Conservation (phyloP, 2,888 invertebrate species). For the Cryptocephalus moraei region DNA sequence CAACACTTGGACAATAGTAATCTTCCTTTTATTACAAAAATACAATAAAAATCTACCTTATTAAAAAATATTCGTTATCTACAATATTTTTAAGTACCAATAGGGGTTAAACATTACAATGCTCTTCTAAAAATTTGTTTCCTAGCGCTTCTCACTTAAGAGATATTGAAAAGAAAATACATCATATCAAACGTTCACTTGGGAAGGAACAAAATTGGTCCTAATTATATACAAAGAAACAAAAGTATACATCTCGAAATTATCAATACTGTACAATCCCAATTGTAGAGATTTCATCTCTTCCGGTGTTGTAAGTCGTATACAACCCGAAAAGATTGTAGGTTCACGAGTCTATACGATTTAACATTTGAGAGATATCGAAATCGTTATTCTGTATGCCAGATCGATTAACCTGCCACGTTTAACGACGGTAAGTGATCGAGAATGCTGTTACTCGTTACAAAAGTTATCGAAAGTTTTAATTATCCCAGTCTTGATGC, state of each 20-base stretch:
- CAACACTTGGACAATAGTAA: background rate
- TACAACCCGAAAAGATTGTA: too few species aligned
- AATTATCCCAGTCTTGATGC: too few species aligned
- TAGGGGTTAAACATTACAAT: constrained; percentile 13
- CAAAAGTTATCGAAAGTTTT: too few species aligned
- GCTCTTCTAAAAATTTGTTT: constrained; percentile 5
- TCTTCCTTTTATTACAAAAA: background rate
- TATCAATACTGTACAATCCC: background rate
- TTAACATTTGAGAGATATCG: too few species aligned
- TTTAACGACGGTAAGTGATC: too few species aligned
- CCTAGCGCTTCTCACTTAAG: background rate
- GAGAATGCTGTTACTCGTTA: too few species aligned
- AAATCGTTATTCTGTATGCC: too few species aligned
- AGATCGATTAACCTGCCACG: too few species aligned
- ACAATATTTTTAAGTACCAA: constrained; percentile 17
- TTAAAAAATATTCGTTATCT: background rate
- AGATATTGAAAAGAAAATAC: constrained; percentile 8
- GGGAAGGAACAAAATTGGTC: constrained; percentile 13
- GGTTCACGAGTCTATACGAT: too few species aligned
- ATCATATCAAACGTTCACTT: constrained; percentile 11
- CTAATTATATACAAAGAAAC: constrained; percentile 4
- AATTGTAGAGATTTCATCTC: background rate
- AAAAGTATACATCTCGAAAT: background rate
- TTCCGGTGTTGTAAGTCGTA: too few species aligned
- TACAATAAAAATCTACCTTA: background rate